Evolutionary conservation across 30 jellyfish, hydroid and myxozoan species (phyloP), one percentile per base, ranked within the genome.

Genomic region (Aurelia coerulea): DNA sequence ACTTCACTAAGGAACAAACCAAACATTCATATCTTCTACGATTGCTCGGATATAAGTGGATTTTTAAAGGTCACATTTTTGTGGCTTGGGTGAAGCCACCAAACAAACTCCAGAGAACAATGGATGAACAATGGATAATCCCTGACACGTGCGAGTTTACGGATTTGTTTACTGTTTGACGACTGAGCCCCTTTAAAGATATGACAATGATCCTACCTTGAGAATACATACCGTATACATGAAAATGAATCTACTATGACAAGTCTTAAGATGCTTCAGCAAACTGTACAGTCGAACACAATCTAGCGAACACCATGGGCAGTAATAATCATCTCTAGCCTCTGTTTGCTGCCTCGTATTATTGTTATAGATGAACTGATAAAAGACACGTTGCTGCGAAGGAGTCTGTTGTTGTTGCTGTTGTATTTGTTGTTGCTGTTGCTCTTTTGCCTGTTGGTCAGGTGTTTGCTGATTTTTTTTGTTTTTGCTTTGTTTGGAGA

Each of bases 341-440:
- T 93, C 98, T 65, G 98, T 93, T 63, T 93, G 98, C 74, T 93
- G 98, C 71, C 97, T 69, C 4, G 98, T 93, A 78, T 75, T 88
- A 78, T 90, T 85, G 86, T 85, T 88, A 74, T 93, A 93, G 14
- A 93, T 84, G 51, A 93, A 93, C 52, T 90, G 97, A 75, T 93
- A 93, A 68, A 88, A 93, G 13, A 93, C 91, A 34, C 96, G 87
- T 29, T 51, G 79, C 59, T 78, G 42, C 34, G 88, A 33, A 42
- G 53, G 74, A 50, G 58, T 29, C 39, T 41, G 76, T 14, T 65
- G 78, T 50, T 58, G 85, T 59, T 53, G 86, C 32, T 76, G 86
- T 37, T 31, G 87, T 64, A 6, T 7, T 9, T 46, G 56, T 46
- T 6, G 56, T 46, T 77, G 92, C 10, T 74, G 82, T 49, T 60